These are phyloP conservation scores for Pseudomyrmex pallidus DNA, from an alignment of 1,140 invertebrate species.

Conservation along the genomic window DNA sequence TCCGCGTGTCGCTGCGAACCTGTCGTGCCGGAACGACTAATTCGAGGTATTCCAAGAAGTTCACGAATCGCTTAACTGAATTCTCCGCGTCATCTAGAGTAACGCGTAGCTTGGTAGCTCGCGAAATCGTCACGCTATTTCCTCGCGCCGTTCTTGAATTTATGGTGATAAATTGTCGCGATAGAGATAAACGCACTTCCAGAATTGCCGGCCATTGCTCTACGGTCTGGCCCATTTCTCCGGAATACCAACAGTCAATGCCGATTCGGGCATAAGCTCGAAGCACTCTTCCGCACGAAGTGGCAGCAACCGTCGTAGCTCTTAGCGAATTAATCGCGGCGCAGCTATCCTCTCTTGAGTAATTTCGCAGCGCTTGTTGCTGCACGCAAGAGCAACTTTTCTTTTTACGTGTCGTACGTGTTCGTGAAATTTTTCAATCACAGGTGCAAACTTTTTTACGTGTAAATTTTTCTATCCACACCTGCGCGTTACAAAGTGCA, in stretches of 20 bases:
- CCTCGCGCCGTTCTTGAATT: slow-evolving; percentile 25
- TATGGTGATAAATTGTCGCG: slow-evolving; percentile 55
- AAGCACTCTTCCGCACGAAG: slow-evolving; percentile 47
- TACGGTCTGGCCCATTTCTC: slow-evolving; percentile 23
- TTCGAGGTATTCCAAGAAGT: slow-evolving; percentile 53
- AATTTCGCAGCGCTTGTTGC: slow-evolving; percentile 18
- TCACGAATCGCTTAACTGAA: slow-evolving; percentile 55
- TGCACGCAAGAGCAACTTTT: slow-evolving; percentile 7
- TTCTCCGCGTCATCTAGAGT: not conserved
- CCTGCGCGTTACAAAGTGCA: too few relatives aligned
- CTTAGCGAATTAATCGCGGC: slow-evolving; percentile 53
- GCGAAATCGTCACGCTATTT: slow-evolving; percentile 44
- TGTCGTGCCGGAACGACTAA: slow-evolving; percentile 37
- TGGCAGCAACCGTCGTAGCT: slow-evolving; percentile 37
- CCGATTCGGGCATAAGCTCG: slow-evolving; percentile 44
- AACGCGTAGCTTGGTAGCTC: slow-evolving; percentile 7
- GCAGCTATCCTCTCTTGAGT: slow-evolving; percentile 5
- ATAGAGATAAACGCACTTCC: slow-evolving; percentile 42
- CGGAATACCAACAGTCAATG: slow-evolving; percentile 46
- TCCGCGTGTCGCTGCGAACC: not conserved
- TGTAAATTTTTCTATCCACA: not conserved
- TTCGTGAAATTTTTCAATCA: slow-evolving; percentile 15
- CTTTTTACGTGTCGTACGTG: slow-evolving; percentile 3
- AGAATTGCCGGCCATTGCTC: slow-evolving; percentile 21
- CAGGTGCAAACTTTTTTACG: slow-evolving; percentile 8